Base-by-base conservation (phyloP, 2,888 invertebrate genomes). In the Ferdinandea cuprea region DNA sequence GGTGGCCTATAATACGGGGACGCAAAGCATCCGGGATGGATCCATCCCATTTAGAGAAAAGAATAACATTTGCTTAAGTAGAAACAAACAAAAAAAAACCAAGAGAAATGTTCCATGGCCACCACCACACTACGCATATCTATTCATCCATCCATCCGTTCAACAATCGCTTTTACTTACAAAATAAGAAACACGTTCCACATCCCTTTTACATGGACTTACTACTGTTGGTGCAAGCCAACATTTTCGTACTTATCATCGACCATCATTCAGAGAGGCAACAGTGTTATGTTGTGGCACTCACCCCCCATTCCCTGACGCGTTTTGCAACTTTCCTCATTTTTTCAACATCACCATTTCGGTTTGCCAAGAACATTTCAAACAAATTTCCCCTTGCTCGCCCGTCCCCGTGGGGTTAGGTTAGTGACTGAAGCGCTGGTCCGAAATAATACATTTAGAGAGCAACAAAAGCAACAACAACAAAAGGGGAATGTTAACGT, bases 341-440 rank as follows among this genome's bases (percentile, higher is more conserved):
- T 61, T 46, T 35, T 68, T 65, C 21, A 65, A 63, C 63, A 81
- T 76, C 52, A 65, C 44, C 76, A 76, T 76, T 81, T 76, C 25
- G 76, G 76, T 69, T 76, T 52, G 58, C 80, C 80, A 73, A 52
- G 37, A 74, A 48, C 73, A 59, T 66, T 25, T 79, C 7, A 52
- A 44, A 71, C 13, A 17, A 21, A 25, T 13, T 11, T 19, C 30
- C 30, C 40, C 48, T 8, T 32, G 21, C 35, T 15, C 6, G 3
- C 8, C 54, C 15, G 8, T 54, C 4, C 15, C 4, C n/a, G n/a
- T n/a, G n/a, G n/a, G n/a, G n/a, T n/a, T n/a, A 11, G 30, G 32
- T 37, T 42, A 52, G 21, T 56, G 54, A 71, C 28, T 40, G 40
- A 35, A 76, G 8, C 19, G 25, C 42, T 48, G 44, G 68, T 63